Evolutionary conservation across 2,888 invertebrate genomes (phyloP).

Genomic region (Athetis lepigone): DNA sequence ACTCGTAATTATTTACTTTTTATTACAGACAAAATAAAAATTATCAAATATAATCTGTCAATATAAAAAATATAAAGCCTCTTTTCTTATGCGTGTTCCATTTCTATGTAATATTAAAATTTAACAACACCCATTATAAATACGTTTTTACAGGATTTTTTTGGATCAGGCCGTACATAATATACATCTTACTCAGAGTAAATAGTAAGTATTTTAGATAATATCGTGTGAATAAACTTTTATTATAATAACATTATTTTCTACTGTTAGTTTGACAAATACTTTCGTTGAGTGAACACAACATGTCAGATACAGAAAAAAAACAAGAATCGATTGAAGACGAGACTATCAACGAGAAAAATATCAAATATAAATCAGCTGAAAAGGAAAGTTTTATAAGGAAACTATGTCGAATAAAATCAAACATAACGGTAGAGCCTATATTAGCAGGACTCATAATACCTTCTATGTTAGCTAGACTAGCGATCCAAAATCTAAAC

Average conservation of each 20-base stretch:
- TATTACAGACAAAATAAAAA: background rate
- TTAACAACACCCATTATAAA: slow-evolving; percentile 45
- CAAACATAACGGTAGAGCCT: slow-evolving; percentile 93
- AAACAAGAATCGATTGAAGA: slow-evolving; percentile 70
- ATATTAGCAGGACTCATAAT: slow-evolving; percentile 93
- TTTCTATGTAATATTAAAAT: slow-evolving; percentile 19
- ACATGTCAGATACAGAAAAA: slow-evolving; percentile 72
- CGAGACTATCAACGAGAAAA: slow-evolving; percentile 73
- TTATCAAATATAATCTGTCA: background rate
- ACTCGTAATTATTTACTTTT: too few species aligned
- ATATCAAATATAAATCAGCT: slow-evolving; percentile 53
- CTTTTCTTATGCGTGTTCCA: background rate
- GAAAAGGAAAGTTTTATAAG: slow-evolving; percentile 86
- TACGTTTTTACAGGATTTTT: slow-evolving; percentile 26
- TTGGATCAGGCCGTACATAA: slow-evolving; percentile 46
- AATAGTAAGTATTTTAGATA: slow-evolving; percentile 66
- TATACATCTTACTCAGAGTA: slow-evolving; percentile 27
- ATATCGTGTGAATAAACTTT: slow-evolving; percentile 51
- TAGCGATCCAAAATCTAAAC: slow-evolving; percentile 91
- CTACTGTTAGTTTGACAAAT: slow-evolving; percentile 63
- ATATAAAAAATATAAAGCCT: slow-evolving; percentile 21
- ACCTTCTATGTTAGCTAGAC: slow-evolving; percentile 91
- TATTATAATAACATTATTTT: slow-evolving; percentile 41
- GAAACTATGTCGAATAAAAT: slow-evolving; percentile 88
- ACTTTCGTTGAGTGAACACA: slow-evolving; percentile 58